Base-by-base conservation (phyloP, 2,888 invertebrate genomes). In the Germaria angustata region DNA sequence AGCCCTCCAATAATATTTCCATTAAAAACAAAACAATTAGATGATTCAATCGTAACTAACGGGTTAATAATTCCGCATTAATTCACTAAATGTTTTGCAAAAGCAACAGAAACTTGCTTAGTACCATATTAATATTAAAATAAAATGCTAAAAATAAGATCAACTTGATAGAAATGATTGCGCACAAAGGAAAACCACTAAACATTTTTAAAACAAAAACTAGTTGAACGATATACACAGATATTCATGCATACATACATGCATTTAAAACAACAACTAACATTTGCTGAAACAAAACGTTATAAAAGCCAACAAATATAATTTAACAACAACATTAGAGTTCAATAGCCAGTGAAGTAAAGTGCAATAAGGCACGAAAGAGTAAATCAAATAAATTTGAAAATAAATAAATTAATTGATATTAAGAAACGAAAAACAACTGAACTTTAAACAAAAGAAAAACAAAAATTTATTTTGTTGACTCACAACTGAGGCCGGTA, bases 241-340 rank as follows among this genome's bases (percentile, higher is more conserved):
- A 24, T 39, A 13, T 39, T 11, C 13, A 39, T 13, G 11, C 13
- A 39, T 13, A 39, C 39, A 39, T 28, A 28, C 28, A 28, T 28
- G 6, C 28, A 39, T 39, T 4, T 20, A 28, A 20, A 71, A 15
- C 32, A 39, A 41, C 41, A 34, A 49, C 20, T 15, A 34, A 57
- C 51, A 49, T 41, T 72, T 72, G 79, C 49, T 66, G 59, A 34
- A 77, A 34, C n/a, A 34, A 63, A 69, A 68, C 41, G 17, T 66
- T 75, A 82, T 82, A 82, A 82, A 81, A 82, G 65, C 53, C 57
- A 82, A 77, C 51, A 68, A 55, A 69, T 57, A 13, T 46, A 69
- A 69, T 57, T 65, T 41, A 79, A 78, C 55, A 79, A 57, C 69
- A 65, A 32, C 79, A 72, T 59, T 72, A 79, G 41, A 59, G 68